Base-by-base conservation (phyloP, 2,888 invertebrate species). In the Odontomyia ornata region DNA sequence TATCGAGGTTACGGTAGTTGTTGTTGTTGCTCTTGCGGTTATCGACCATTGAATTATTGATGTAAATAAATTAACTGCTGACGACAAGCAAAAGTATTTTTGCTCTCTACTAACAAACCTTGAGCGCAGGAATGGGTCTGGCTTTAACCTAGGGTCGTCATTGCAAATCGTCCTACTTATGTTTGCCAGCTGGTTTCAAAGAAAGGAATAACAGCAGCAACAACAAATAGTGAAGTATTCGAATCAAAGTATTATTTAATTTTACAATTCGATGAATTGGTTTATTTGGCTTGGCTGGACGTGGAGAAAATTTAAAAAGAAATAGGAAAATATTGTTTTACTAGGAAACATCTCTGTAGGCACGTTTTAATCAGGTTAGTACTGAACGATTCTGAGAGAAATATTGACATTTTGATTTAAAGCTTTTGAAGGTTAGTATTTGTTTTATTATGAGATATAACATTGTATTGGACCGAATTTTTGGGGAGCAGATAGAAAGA, bases 1-100 rank as follows among this genome's bases (percentile, higher is more conserved):
- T n/a, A n/a, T n/a, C n/a, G n/a, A n/a, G n/a, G n/a, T n/a, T n/a
- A n/a, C n/a, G n/a, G n/a, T n/a, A n/a, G n/a, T 3, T 46, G 47
- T 25, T n/a, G 69, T 46, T 67, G n/a, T 15, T 25, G 65, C 1
- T 30, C 15, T 65, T 30, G 25, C 30, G 30, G 69, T 69, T 30
- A 46, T 47, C 69, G 57, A 72, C 65, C 75, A 52, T 75, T 75
- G 75, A 75, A 75, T 75, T 75, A 75, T 75, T 75, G 75, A 75
- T 75, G 65, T 75, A 75, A 75, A 75, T 75, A 75, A 75, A 75
- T 75, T 75, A 64, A 75, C 75, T 75, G 75, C 18, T 30, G 75
- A 75, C 62, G 60, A 57, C 73, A 57, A 36, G n/a, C 73, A 36
- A 27, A 27, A 47, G 30, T 18, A 52, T 56, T 15, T 23, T 71